Evolutionary conservation across 92 coral and sea anemone species (phyloP).

Genomic region (Porites lobata): DNA sequence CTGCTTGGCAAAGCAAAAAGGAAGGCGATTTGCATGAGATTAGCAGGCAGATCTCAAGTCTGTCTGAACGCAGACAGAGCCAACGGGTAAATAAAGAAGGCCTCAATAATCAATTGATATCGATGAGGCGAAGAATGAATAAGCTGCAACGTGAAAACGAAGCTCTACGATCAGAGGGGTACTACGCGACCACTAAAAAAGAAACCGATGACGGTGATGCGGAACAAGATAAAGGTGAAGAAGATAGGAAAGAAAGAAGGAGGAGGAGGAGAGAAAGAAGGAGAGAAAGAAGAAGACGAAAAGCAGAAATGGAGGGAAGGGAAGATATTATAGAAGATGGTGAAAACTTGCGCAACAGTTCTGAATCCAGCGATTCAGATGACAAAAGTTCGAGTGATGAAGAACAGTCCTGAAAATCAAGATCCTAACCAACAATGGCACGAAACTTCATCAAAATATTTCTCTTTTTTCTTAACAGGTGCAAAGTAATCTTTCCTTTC

Average conservation of each 20-base stretch:
- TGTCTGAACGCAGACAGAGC: conserved; percentile 79
- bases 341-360: conserved; percentile 12
- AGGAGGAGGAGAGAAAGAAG: background rate
- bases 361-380: conserved; percentile 66
- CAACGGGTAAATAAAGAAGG: conserved; percentile 70
- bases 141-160: conserved; percentile 89
- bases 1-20: conserved; percentile 65
- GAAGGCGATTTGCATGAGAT: conserved; percentile 69
- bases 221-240: background rate
- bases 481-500: no score
- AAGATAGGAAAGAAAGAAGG: background rate
- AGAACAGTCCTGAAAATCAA: conserved; percentile 54
- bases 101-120: conserved; percentile 45
- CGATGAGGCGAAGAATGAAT: conserved; percentile 78
- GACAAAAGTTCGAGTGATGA: conserved; percentile 39
- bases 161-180: conserved; percentile 27
- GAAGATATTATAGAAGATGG: background rate
- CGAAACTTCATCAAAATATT: conserved; percentile 27
- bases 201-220: conserved; percentile 40
- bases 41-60: conserved; percentile 78
- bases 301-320: background rate
- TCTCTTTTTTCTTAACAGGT: no score
- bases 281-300: background rate
- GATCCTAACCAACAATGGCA: conserved; percentile 50
- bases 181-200: conserved; percentile 26